Evolutionary conservation across 2,113 vertebrate genomes (phyloP), one percentile per base, ranked within the genome.

Genomic region (Heterotis niloticus): DNA sequence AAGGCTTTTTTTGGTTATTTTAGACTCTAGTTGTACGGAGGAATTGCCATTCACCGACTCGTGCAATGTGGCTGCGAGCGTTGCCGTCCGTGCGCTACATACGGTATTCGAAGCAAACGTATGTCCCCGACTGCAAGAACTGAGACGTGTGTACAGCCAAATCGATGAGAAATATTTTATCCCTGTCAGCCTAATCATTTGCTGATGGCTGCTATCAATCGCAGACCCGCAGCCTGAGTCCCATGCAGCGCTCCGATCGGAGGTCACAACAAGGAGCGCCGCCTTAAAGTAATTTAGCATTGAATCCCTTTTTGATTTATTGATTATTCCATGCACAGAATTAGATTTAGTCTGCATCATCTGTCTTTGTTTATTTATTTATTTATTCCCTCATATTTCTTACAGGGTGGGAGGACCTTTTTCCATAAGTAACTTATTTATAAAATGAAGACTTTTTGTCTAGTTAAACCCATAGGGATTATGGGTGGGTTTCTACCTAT

Each of bases 321-420:
- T 29, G 72, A 44, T 75, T 34, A 64, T 75, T 65, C 78, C 65
- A 29, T 18, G 59, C 69, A 29, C 60, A 16, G 12, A 34, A 28
- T 60, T 64, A 20, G 57, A 54, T 73, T 52, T 54, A 73, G 18
- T 54, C 44, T 20, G 64, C 60, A 76, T 79, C 70, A 79, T 44
- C 34, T 44, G 34, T 44, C 34, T 44, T 44, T 73, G 71, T 44
- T 56, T 64, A 64, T 79, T 56, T 44, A 74, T 73, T 56, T 44
- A 74, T 73, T 72, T 20, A 73, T 79, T 78, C 64, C 18, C 60
- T 23, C 60, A 28, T 60, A 79, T 74, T 79, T 73, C 78, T 51
- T 59, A 59, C 24, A 24, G 18, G 54, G 65, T 28, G 54, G 65
- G 28, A 75, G 14, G 10, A 26, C 26, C 44, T 44, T 28, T 68